A percentile compares a stretch with the other conserved stretches of the same genome.
phyloP scores from a whole-genome alignment of 2,888 invertebrate species.

The Ectropis crepuscularia region DNA sequence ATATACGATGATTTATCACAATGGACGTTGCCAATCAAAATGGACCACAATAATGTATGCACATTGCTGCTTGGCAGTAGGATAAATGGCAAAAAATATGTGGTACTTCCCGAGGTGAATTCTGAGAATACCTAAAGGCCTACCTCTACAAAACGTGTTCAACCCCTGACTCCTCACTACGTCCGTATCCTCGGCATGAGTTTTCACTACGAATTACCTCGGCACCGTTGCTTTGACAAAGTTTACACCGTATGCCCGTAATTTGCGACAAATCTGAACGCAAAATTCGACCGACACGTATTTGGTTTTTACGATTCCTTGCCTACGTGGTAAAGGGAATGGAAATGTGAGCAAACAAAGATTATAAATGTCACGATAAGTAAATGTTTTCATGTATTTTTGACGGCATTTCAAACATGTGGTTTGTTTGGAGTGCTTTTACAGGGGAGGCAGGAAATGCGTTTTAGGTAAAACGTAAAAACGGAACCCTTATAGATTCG shows the following conservation, averaged over 20 bases:
- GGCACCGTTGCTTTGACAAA: slow-evolving; percentile 41
- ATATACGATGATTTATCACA: too few relatives aligned
- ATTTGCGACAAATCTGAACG: slow-evolving; percentile 33
- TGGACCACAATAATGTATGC: too few relatives aligned
- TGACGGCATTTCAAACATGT: neutral
- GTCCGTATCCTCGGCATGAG: slow-evolving; percentile 36
- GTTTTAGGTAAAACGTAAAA: too few relatives aligned
- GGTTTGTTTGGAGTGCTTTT: too few relatives aligned
- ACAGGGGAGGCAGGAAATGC: too few relatives aligned
- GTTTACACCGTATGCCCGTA: slow-evolving; percentile 31
- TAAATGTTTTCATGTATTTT: slow-evolving; percentile 1
- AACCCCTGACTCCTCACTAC: neutral
- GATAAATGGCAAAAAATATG: too few relatives aligned
- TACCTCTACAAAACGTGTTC: neutral
- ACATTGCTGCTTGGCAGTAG: too few relatives aligned
- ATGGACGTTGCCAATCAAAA: too few relatives aligned
- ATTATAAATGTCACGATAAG: slow-evolving; percentile 11
- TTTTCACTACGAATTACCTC: slow-evolving; percentile 47
- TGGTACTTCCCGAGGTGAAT: too few relatives aligned
- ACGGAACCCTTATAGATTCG: too few relatives aligned
- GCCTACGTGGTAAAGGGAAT: slow-evolving; percentile 20
- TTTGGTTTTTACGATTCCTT: slow-evolving; percentile 25
- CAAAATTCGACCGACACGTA: slow-evolving; percentile 30
- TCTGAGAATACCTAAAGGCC: too few relatives aligned
- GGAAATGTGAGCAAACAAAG: slow-evolving; percentile 19